A percentile compares a stretch with the other conserved stretches of the same genome.
phyloP scores from a whole-genome alignment of 2,888 invertebrate genomes.

The Drosophila paucipuncta region DNA sequence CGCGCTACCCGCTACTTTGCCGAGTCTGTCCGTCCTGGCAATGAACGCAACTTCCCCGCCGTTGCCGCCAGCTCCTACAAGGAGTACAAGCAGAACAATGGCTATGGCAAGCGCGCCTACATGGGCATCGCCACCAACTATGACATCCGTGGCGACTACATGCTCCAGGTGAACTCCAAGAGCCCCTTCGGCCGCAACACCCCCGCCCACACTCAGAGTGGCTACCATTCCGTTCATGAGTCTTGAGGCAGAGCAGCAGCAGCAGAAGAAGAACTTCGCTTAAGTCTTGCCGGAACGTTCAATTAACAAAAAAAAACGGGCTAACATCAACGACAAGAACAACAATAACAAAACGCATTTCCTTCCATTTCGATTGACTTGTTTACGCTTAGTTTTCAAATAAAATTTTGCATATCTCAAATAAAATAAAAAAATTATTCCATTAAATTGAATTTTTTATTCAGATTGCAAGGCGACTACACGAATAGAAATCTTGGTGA shows the following conservation, averaged over 20 bases:
- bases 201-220: conserved; percentile 72
- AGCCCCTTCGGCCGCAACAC: conserved; percentile 82
- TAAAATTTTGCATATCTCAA: conserved; percentile 50
- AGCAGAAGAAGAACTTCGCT: conserved; percentile 39
- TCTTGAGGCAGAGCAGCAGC: conserved; percentile 53
- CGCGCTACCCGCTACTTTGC: conserved; percentile 83
- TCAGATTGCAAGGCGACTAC: not conserved
- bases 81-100: conserved; percentile 80
- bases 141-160: conserved; percentile 81
- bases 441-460: not conserved
- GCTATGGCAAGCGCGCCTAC: conserved; percentile 79
- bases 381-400: conserved; percentile 55
- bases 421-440: not conserved
- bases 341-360: conserved; percentile 30
- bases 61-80: conserved; percentile 80
- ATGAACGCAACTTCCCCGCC: conserved; percentile 83
- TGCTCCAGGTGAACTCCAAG: conserved; percentile 81
- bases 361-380: conserved; percentile 41
- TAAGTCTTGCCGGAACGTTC: conserved; percentile 21
- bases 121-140: conserved; percentile 82
- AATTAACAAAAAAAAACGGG: not conserved
- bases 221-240: conserved; percentile 68
- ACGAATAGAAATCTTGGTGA: not conserved
- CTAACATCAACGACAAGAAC: conserved; percentile 1
- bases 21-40: conserved; percentile 83